phyloP scores from a whole-genome alignment of 2,888 invertebrate genomes.

The Athetis lepigone region DNA sequence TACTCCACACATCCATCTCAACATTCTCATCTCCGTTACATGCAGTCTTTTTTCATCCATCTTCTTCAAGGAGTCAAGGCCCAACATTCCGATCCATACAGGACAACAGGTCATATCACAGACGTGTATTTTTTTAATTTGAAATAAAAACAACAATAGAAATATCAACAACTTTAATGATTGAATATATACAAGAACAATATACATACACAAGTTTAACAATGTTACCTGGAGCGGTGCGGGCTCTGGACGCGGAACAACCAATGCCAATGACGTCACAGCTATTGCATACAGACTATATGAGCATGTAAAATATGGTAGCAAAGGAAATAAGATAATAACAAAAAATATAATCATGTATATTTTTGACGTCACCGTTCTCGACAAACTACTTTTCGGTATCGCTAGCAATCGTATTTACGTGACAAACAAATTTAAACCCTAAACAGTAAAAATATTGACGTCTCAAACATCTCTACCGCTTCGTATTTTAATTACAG shows the following conservation, averaged over 20 bases:
- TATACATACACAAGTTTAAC: slow-evolving; percentile 84
- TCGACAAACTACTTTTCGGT: slow-evolving; percentile 50
- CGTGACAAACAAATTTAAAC: slow-evolving; percentile 35
- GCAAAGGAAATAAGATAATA: slow-evolving; percentile 26
- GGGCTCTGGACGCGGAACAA: slow-evolving; percentile 37
- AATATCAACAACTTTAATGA: slow-evolving; percentile 90
- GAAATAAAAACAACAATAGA: slow-evolving; percentile 72
- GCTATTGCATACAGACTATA: slow-evolving; percentile 11
- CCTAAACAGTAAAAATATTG: slow-evolving; percentile 43
- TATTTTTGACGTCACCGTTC: slow-evolving; percentile 22
- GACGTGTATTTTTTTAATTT: too few species aligned
- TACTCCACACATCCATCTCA: too few species aligned
- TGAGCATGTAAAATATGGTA: slow-evolving; percentile 37
- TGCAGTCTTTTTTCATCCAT: too few species aligned
- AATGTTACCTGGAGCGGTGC: slow-evolving; percentile 70
- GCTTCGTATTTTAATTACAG: slow-evolving; percentile 40
- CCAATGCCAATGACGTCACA: slow-evolving; percentile 30
- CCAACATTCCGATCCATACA: too few species aligned
- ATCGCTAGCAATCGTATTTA: slow-evolving; percentile 52
- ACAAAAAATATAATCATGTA: slow-evolving; percentile 30
- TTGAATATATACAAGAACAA: slow-evolving; percentile 90
- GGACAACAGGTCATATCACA: too few species aligned
- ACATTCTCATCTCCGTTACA: too few species aligned
- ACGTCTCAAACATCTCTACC: slow-evolving; percentile 34
- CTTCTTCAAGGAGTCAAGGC: too few species aligned